Evolutionary conservation across 2,797 vertebrate species (phyloP).

Genomic region (Ibycter americanus): DNA sequence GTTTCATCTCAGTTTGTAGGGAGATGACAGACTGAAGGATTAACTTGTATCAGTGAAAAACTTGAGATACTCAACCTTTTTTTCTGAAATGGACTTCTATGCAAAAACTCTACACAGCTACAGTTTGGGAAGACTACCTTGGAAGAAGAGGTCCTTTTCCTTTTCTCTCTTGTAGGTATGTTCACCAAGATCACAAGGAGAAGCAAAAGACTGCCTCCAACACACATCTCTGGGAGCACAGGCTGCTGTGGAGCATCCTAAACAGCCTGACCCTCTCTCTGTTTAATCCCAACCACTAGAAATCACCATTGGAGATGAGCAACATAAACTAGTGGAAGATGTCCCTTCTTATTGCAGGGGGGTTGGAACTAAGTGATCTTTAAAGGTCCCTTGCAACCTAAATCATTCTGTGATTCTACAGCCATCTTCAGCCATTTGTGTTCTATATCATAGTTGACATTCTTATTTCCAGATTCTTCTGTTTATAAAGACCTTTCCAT

Average conservation of each 20-base stretch:
- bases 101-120: not conserved
- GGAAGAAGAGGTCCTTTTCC: not conserved
- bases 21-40: not conserved
- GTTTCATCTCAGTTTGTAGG: not conserved
- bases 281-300: not conserved
- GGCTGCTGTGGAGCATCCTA: not conserved
- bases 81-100: not conserved
- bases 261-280: not conserved
- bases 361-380: fast-evolving
- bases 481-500: not conserved
- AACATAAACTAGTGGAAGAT: not conserved
- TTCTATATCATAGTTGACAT: not conserved
- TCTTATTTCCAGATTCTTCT: not conserved
- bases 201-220: not conserved
- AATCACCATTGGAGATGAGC: not conserved
- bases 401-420: not conserved
- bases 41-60: not conserved
- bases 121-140: not conserved
- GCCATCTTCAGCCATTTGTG: not conserved
- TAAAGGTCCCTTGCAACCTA: not conserved
- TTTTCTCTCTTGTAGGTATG: not conserved
- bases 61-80: not conserved
- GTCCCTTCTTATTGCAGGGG: fast-evolving
- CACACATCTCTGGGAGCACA: not conserved
- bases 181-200: not conserved